These are phyloP conservation scores for Drosophila dives DNA, from an alignment of 2,888 invertebrate species.

Conservation along the genomic window DNA sequence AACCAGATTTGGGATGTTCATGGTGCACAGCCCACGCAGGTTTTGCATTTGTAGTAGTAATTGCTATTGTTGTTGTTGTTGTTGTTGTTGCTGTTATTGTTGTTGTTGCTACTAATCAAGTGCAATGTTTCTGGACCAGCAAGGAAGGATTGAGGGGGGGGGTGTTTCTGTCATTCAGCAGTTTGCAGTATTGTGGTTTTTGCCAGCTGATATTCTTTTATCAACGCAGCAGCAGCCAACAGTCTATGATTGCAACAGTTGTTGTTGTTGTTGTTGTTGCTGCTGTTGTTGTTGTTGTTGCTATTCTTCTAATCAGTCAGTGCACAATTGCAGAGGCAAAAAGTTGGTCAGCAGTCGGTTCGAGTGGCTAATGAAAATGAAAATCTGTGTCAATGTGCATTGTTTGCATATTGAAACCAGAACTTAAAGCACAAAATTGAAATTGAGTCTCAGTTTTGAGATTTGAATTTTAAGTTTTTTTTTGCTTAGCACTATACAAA, in stretches of 20 bases:
- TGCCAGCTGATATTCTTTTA: conserved; percentile 70
- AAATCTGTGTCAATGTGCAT: conserved; percentile 72
- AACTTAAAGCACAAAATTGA: conserved; percentile 23
- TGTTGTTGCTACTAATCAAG: conserved; percentile 68
- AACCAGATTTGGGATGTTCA: conserved; percentile 49
- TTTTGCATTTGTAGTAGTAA: conserved; percentile 39
- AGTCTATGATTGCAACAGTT: conserved; percentile 43
- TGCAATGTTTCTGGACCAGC: conserved; percentile 56
- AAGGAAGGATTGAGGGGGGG: neutral
- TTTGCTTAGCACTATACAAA: conserved; percentile 28
- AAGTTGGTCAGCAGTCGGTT: conserved; percentile 51
- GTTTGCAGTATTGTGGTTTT: conserved; percentile 69
- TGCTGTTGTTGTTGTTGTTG: conserved; percentile 7
- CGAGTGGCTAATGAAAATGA: conserved; percentile 61
- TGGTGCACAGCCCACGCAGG: conserved; percentile 27
- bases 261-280: neutral
- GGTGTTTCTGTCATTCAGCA: conserved; percentile 39
- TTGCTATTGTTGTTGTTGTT: conserved; percentile 33
- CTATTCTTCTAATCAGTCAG: conserved; percentile 67
- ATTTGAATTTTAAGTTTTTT: conserved; percentile 16
- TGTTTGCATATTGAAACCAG: conserved; percentile 56
- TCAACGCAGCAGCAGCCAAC: conserved; percentile 63
- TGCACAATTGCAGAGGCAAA: conserved; percentile 41
- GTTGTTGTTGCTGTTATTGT: conserved; percentile 28
- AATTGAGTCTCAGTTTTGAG: conserved; percentile 14